phyloP scores from a whole-genome alignment of 2,888 invertebrate species.

The Horisme vitalbata region DNA sequence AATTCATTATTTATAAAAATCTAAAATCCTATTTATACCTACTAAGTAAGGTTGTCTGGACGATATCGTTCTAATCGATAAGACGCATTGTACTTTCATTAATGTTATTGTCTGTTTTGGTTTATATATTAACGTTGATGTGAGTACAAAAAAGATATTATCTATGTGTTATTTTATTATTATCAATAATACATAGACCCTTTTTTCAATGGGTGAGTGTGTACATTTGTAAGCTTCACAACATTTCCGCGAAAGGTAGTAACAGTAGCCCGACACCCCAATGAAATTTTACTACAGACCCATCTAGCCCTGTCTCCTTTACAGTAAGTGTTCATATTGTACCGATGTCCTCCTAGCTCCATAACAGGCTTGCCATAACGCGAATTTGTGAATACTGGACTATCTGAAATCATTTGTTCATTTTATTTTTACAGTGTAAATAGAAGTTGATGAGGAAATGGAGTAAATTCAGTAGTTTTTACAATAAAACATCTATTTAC shows the following conservation, averaged over 20 bases:
- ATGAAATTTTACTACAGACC: constrained; percentile 32
- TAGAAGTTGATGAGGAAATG: too few relatives aligned
- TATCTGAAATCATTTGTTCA: neutral
- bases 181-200: too few relatives aligned
- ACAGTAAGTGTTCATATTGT: constrained; percentile 25
- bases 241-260: constrained; percentile 28
- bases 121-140: too few relatives aligned
- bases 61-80: too few relatives aligned
- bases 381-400: constrained; percentile 9
- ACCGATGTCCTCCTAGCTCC: constrained; percentile 37
- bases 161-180: too few relatives aligned
- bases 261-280: constrained; percentile 42
- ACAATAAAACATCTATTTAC: too few relatives aligned
- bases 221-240: constrained; percentile 5
- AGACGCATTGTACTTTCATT: too few relatives aligned
- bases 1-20: neutral
- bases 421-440: too few relatives aligned
- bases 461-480: too few relatives aligned
- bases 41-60: too few relatives aligned
- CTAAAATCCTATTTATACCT: neutral
- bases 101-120: too few relatives aligned
- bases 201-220: constrained; percentile 11
- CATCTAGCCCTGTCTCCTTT: constrained; percentile 15
- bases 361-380: constrained; percentile 37
- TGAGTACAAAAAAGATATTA: too few relatives aligned